A percentile compares a stretch with the other conserved stretches of the same genome.
phyloP scores from a whole-genome alignment of 2,113 vertebrate genomes.

The Pseudonaja textilis region DNA sequence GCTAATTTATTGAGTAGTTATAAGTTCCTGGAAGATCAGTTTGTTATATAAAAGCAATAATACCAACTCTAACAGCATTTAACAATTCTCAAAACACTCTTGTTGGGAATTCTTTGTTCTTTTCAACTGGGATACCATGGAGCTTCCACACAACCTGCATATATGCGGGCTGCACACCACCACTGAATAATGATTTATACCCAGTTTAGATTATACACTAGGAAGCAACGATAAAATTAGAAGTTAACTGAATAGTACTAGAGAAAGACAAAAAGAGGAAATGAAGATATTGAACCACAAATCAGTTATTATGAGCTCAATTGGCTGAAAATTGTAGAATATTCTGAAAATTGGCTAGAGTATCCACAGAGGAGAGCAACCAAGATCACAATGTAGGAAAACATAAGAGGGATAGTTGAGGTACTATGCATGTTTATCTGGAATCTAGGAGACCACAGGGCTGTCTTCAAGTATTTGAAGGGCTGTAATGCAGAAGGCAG shows the following conservation, averaged over 20 bases:
- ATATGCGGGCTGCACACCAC: background rate
- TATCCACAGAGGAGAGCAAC: background rate
- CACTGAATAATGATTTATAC: background rate
- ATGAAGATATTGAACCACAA: background rate
- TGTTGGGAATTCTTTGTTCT: constrained; percentile 15
- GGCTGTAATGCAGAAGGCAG: background rate
- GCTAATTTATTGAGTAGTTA: constrained; percentile 20
- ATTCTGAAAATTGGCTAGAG: background rate
- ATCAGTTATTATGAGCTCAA: constrained; percentile 26
- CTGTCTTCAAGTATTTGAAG: background rate
- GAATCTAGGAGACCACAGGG: background rate
- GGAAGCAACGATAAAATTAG: background rate
- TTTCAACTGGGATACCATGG: background rate
- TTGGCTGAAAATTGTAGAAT: background rate
- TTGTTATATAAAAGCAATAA: constrained; percentile 17
- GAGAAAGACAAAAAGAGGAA: constrained; percentile 7
- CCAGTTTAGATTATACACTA: background rate
- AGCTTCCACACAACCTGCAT: background rate
- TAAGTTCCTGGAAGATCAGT: constrained; percentile 20
- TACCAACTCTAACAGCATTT: constrained; percentile 14
- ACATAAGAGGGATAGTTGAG: background rate
- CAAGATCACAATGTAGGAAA: background rate
- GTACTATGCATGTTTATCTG: background rate
- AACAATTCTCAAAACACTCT: constrained; percentile 7
- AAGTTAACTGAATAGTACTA: background rate